Evolutionary conservation across 2,797 vertebrate species (phyloP), one percentile per base, ranked within the genome.

Genomic region (Anniella stebbinsi): DNA sequence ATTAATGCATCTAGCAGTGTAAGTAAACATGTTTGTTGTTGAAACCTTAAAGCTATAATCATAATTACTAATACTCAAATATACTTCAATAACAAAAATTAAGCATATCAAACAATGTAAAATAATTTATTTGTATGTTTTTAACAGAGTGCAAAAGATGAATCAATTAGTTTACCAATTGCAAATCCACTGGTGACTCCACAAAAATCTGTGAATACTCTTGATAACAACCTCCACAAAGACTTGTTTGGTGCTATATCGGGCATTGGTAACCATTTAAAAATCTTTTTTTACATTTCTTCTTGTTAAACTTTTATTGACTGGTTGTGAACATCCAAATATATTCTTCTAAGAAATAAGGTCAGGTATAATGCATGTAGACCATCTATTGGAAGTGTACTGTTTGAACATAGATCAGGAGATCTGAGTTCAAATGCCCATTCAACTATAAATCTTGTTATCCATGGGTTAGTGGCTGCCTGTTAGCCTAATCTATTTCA

Each of bases 171-270:
- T 84, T 87, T 97, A 88, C 96, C 97, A 0, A 90, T 96, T 80
- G 94, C 96, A 51, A 98, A 97, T 93, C 96, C 98, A 9, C 94
- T 97, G 76, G 96, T 98, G 92, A 98, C 98, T 0, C 98, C 98
- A 0, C 98, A 98, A 95, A 99, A 98, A 93, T 97, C 98, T 6
- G 97, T 97, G 86, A 98, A 97, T 90, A 97, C 97, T 0, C 89
- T 98, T 81, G 99, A 99, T 93, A 98, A 97, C 92, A 98, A 96
- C 92, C 97, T 99, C 69, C 99, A 99, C 95, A 99, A 99, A 96
- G 99, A 99, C 87, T 97, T 99, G 9, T 98, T 99, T 90, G 99
- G 98, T 7, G 98, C 98, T 92, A 99, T 99, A 94, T 99, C 99
- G 84, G 99, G 98, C 94, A 98, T 99, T 93, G 98, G 99, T 99